A percentile compares a stretch with the other conserved stretches of the same genome.
Conservation (phyloP, 2,797 vertebrate genomes). For the Poliocrania exsul region DNA sequence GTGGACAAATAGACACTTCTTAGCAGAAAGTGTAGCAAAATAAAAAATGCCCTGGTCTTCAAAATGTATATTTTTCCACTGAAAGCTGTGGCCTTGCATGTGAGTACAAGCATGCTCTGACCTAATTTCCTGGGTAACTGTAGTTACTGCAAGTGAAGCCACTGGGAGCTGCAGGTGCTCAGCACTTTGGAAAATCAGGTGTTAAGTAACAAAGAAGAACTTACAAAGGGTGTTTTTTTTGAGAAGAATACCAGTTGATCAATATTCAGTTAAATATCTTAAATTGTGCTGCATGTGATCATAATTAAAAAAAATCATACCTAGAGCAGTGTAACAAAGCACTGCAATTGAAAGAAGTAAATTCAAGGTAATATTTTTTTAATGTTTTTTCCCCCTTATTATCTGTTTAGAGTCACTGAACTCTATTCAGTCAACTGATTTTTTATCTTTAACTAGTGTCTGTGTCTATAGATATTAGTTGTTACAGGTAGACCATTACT, state of each 20-base stretch:
- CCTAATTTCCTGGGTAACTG: conserved; percentile 21
- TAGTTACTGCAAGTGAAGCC: not conserved
- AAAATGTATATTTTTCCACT: not conserved
- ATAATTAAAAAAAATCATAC: not conserved
- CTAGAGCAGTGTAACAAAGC: not conserved
- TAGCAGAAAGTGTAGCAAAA: not conserved
- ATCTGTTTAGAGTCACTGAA: not conserved
- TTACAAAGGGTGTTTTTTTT: not conserved
- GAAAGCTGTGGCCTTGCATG: not conserved
- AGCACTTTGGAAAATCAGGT: not conserved
- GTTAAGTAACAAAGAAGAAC: not conserved
- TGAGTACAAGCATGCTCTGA: not conserved
- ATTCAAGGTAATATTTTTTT: not conserved
- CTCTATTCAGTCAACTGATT: not conserved
- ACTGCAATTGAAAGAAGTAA: not conserved
- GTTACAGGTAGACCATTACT: not conserved
- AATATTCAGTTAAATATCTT: not conserved
- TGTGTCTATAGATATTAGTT: not conserved
- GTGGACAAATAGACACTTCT: not conserved
- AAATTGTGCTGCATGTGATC: not conserved
- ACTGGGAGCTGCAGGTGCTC: conserved; percentile 8
- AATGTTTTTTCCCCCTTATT: not conserved
- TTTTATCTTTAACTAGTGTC: not conserved
- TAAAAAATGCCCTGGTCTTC: not conserved
- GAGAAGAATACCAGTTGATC: not conserved